Conservation (phyloP, 2,797 vertebrate species). For the Trichosurus vulpecula region DNA sequence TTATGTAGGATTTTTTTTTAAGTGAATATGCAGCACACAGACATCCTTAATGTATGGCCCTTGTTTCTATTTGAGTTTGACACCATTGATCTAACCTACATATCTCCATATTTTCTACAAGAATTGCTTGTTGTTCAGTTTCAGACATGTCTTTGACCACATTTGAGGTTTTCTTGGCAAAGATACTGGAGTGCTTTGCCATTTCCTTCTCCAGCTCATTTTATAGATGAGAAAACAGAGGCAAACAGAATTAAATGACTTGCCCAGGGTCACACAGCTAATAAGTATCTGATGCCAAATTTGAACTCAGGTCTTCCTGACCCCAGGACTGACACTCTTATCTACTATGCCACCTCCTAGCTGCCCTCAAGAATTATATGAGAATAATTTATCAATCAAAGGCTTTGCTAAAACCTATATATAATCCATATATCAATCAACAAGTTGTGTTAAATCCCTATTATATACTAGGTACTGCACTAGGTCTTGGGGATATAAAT, state of each 20-base stretch:
- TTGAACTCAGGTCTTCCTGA: not conserved
- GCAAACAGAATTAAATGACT: not conserved
- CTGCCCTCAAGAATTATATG: not conserved
- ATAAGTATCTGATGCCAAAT: not conserved
- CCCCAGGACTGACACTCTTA: not conserved
- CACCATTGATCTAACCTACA: not conserved
- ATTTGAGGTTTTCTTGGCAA: not conserved
- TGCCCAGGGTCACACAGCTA: not conserved
- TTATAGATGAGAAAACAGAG: not conserved
- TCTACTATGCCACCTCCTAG: not conserved
- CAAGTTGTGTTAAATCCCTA: conserved; percentile 26
- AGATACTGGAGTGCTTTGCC: not conserved
- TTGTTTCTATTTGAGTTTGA: not conserved
- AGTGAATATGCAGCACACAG: no score
- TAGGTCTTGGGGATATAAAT: conserved; percentile 23
- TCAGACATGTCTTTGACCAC: not conserved
- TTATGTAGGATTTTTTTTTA: not conserved
- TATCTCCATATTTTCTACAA: not conserved
- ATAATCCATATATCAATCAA: not conserved
- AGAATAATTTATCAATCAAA: not conserved
- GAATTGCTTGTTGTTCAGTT: not conserved
- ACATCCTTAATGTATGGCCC: no score
- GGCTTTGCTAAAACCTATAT: not conserved
- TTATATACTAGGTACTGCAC: not conserved
- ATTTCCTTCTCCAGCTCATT: not conserved